Evolutionary conservation across 2,797 vertebrate genomes (phyloP), one percentile per base, ranked within the genome.

Genomic region (Tangara arthus): DNA sequence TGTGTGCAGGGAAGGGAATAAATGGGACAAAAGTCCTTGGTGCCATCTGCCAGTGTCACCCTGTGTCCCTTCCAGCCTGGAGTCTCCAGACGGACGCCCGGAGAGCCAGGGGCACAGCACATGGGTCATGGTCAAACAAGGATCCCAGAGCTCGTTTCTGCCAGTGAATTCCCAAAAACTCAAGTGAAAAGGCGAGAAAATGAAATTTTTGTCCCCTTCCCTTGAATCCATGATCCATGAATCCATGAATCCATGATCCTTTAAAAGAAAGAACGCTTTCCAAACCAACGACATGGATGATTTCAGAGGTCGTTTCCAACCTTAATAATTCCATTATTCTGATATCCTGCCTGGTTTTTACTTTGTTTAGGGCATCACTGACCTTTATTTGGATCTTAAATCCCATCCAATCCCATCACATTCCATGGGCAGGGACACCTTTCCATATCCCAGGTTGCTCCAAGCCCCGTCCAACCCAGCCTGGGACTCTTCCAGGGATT

Each of bases 31-130:
- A 72, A 81, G 4, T 71, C 53, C 76, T 86, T 69, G 3, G 13
- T 82, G 78, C 92, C 95, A 93, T 94, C 92, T 94, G 89, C 56
- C 71, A 12, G 55, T 9, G 60, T 57, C 60, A 65, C 55, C 57
- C 46, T 11, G 55, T 81, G 80, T 30, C 70, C 68, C 28, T 89
- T 47, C 83, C 96, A 94, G 10, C 65, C 92, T 79, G 86, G 70
- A 87, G 50, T 27, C 46, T 89, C 81, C 87, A 96, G 77, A 92
- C 7, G 13, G 92, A 78, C 0, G 27, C 65, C 35, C 3, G 3
- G 53, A 87, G 42, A 68, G 72, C 86, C 89, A 8, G n/a, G 30
- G 66, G 70, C 77, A 27, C 32, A 53, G 37, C 92, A 82, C 66
- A 53, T 75, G 90, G 73, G 41, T n/a, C 27, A 6, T 12, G 34